Base-by-base conservation (phyloP, 2,113 vertebrate species). In the Archilochus colubris region DNA sequence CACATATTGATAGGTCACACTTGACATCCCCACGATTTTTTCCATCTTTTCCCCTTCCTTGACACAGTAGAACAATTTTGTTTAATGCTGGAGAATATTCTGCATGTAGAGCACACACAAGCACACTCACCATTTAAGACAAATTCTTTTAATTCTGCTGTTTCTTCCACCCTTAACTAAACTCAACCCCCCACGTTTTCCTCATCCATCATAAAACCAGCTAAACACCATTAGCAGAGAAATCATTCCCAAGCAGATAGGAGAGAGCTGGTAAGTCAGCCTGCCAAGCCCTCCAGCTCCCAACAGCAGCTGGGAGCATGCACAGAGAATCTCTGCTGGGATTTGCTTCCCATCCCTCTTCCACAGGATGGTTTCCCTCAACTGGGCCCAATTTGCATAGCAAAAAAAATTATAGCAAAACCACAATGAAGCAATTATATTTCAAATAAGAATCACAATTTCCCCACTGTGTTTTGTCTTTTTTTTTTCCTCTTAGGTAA, bases 1-100 rank as follows among this genome's bases (percentile, higher is more conserved):
- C 1, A 0, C 30, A 43, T 43, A 21, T 1, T 28, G 78, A 54
- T 2, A 61, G 40, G 83, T 30, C 74, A 93, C 62, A 2, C 66
- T 31, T 50, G 58, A 79, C 19, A 14, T 61, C 50, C 68, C 57
- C n/a, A 30, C 3, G n/a, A 9, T n/a, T 31, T 74, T 25, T 18
- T 22, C 18, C 10, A 12, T 28, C 66, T 66, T 50, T 33, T 85
- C 38, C 30, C 44, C 3, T 53, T 38, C 33, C 28, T 25, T 1
- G 2, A n/a, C 0, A 3, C 36, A 54, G 22, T 33, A 33, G 12
- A 36, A 7, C 0, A 0, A 30, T 3, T 18, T 38, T 0, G 33
- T 27, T 23, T 30, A 21, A 38, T 48, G 61, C 43, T 54, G 53
- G 5, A 1, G 0, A 1, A 24, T 7, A 1, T 16, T 31, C 70